Evolutionary conservation across 2,888 invertebrate species (phyloP), one percentile per base, ranked within the genome.

Genomic region (Cetonia aurata): DNA sequence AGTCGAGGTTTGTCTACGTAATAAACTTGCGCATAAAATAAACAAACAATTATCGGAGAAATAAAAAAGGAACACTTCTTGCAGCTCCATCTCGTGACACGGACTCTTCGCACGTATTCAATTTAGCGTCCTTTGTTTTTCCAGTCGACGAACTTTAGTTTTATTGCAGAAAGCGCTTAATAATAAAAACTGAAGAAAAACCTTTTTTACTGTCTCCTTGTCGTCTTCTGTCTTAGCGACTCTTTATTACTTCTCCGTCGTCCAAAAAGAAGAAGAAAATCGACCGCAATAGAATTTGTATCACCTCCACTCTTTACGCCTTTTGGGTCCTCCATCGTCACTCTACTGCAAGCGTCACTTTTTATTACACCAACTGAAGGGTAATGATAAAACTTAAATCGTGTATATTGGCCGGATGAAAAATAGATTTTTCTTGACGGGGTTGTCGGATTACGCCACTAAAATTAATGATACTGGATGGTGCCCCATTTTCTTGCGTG

Each of bases 91-190:
- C 46, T 25, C 25, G 25, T 25, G 33, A 6, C 12, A 33, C 13
- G n/a, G 33, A 13, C 55, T n/a, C 25, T 55, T 33, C 31, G 25
- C 55, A 55, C 55, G 37, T 55, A 55, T 33, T 55, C 37, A 55
- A 31, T 55, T 55, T 31, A 50, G 17, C 55, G n/a, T 33, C 41
- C 1, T 33, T 56, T 33, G 17, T 41, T 37, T 37, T 56, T 37
- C 8, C 56, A 41, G 33, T 37, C 13, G 15, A 37, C 31, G 37
- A 15, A 15, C 12, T 37, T 56, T 41, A 17, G 15, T 56, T 56
- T 56, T 56, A 56, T 41, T 56, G 17, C 56, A 15, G 19, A 50
- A 25, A 37, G 13, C 37, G 12, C 41, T 41, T 56, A 33, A 17
- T 41, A 56, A 56, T 56, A 56, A 56, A 56, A 56, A 13, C 13